Evolutionary conservation across 2,797 vertebrate species (phyloP), one percentile per base, ranked within the genome.

Genomic region (Luscinia megarhynchos): DNA sequence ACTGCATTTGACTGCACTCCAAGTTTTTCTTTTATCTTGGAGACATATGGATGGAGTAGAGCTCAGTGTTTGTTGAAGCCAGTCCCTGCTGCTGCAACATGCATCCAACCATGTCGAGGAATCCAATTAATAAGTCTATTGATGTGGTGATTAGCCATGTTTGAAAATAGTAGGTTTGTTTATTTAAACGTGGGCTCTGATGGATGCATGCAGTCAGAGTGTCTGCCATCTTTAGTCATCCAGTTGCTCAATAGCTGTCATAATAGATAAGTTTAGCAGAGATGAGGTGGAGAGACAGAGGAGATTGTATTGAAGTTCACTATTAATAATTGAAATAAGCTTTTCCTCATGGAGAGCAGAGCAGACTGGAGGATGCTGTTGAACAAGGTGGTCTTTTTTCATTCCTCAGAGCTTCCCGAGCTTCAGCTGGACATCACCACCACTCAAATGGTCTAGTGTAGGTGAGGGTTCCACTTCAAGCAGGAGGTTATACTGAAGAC

Each of bases 161-260:
- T 96, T 94, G 95, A 92, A 97, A 95, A 96, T n/a, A 95, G 53
- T 82, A 70, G 2, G 2, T 89, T 95, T 96, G 92, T 96, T 96
- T 95, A 50, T 94, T 91, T 90, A 93, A 94, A 95, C 57, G 46
- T 54, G 70, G 87, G 74, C 80, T 91, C 67, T 11, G 20, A 74
- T 92, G 38, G 69, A 82, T 67, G 55, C 34, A 24, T 75, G 87
- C 89, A 93, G 91, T 87, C 91, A 69, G 22, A 69, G 43, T 93
- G 66, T 95, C 80, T 96, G 93, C 94, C 81, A 54, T 95, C 92
- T 91, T 95, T 90, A 96, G 93, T 96, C 93, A 94, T 90, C 74
- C 50, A 76, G 74, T 96, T 96, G 75, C 96, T 95, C 94, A 95
- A 87, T 93, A 95, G 72, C 57, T 95, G 81, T 96, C 75, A 43